A percentile compares a stretch with the other conserved stretches of the same genome.
These are phyloP conservation scores for Hycleus cichorii DNA, from an alignment of 1,140 invertebrate genomes.

Conservation along the genomic window DNA sequence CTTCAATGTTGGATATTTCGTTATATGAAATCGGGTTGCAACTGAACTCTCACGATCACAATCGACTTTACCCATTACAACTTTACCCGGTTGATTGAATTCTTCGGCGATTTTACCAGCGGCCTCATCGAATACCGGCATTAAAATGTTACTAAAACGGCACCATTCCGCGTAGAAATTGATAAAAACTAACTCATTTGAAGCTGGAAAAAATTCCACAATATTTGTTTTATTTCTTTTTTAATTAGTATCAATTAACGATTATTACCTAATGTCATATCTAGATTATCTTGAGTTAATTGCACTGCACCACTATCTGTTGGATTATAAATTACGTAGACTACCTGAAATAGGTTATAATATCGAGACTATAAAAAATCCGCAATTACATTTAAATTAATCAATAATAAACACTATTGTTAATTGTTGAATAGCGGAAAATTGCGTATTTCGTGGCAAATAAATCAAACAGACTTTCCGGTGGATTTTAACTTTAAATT, in stretches of 20 bases:
- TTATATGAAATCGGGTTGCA: slow-evolving; percentile 88
- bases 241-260: slow-evolving; percentile 2
- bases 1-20: slow-evolving; percentile 98
- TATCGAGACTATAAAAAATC: too few species aligned
- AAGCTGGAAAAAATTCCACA: slow-evolving; percentile 57
- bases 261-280: slow-evolving; percentile 67
- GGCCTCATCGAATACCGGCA: slow-evolving; percentile 94
- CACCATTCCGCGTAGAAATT: slow-evolving; percentile 99
- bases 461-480: too few species aligned
- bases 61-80: slow-evolving; percentile 94
- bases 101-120: slow-evolving; percentile 75
- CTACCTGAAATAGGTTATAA: slow-evolving; percentile 48
- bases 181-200: slow-evolving; percentile 93
- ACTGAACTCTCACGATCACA: slow-evolving; percentile 85
- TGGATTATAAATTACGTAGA: slow-evolving; percentile 56
- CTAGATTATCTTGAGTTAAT: slow-evolving; percentile 70
- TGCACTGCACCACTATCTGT: slow-evolving; percentile 67
- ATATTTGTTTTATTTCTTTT: background rate
- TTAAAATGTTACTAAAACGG: slow-evolving; percentile 89
- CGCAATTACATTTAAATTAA: too few species aligned
- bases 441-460: too few species aligned
- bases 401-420: too few species aligned
- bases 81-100: slow-evolving; percentile 73
- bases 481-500: too few species aligned
- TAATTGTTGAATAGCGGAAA: too few species aligned